Evolutionary conservation across 2,888 invertebrate species (phyloP), one percentile per base, ranked within the genome.

Genomic region (Torymus auratus): DNA sequence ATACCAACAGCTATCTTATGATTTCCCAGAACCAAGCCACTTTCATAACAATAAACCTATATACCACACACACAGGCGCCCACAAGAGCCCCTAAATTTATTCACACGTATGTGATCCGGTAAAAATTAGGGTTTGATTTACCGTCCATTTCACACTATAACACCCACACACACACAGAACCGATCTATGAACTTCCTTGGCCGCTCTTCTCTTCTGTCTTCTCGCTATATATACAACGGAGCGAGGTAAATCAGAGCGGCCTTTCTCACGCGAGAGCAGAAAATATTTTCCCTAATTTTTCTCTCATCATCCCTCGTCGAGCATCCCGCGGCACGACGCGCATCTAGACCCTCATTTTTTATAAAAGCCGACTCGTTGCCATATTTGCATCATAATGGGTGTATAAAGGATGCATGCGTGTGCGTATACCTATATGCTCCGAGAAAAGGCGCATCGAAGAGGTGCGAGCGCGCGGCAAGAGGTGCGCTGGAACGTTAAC

Each of bases 281-380:
- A 23, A 73, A 73, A 64, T 73, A 73, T 73, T 73, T 73, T 73
- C 64, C 41, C 73, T 55, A 64, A 73, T 73, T 55, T 73, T 41
- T 64, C 41, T 41, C 41, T 41, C 41, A 41, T 41, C 64, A 4
- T 28, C n/a, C n/a, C 15, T 17, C 1, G 41, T 17, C 1, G n/a
- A 15, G 14, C 17, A 14, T 2, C 15, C 12, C 11, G 41, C 2
- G 5, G 10, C 61, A 28, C 64, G 17, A 55, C 64, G 56, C 73
- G 64, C 56, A 28, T 52, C 28, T 15, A 12, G n/a, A 28, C 73
- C 64, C 56, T 64, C 73, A 17, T 62, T 72, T 64, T 72, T 72
- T 41, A 41, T 41, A 58, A 50, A 70, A 13, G 28, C n/a, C 13
- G 41, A 14, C 53, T 41, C 7, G 41, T 1, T 41, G 5, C 7